A percentile compares a stretch with the other conserved stretches of the same genome.
These are phyloP conservation scores for Adineta ricciae DNA, from an alignment of 2,888 invertebrate species.

Conservation along the genomic window DNA sequence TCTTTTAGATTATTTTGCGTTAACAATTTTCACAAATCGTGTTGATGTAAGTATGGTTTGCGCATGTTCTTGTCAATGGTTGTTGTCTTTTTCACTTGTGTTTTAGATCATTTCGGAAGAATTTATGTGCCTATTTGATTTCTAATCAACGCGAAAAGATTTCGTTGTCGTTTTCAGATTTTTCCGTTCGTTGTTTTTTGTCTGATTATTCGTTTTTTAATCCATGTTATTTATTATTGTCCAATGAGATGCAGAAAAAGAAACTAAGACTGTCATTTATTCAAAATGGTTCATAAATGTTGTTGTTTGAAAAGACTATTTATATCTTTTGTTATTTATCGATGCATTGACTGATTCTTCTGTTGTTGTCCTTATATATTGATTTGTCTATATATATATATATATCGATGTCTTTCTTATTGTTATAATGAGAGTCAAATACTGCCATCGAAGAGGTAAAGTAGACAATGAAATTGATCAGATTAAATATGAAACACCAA, in stretches of 20 bases:
- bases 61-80: too few species aligned
- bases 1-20: background rate
- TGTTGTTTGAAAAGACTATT: background rate
- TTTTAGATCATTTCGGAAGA: background rate
- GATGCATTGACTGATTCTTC: background rate
- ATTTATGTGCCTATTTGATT: background rate
- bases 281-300: background rate
- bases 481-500: background rate
- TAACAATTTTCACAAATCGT: background rate
- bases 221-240: background rate
- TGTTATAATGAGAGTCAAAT: background rate
- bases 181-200: background rate
- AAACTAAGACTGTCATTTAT: background rate
- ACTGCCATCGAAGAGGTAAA: background rate
- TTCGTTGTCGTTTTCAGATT: background rate
- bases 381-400: background rate
- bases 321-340: background rate
- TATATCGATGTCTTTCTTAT: background rate
- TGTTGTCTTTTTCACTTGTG: background rate
- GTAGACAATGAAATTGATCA: background rate
- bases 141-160: background rate
- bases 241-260: background rate
- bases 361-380: constrained; percentile 11
- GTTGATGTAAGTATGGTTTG: background rate
- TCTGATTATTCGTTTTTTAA: background rate